phyloP scores from a whole-genome alignment of 2,113 vertebrate species.

The Orycteropus afer region DNA sequence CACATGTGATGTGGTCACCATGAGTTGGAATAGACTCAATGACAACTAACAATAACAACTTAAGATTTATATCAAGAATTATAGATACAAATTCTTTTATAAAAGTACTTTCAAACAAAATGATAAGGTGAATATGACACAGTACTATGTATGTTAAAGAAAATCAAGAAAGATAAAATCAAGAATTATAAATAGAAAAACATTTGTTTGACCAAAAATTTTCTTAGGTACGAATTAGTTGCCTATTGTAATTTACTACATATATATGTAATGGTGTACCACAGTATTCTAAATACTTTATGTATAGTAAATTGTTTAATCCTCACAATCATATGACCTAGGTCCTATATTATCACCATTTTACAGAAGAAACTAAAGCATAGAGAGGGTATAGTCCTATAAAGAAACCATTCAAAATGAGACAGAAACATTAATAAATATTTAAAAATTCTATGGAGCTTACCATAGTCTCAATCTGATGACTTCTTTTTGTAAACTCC shows the following conservation, averaged over 20 bases:
- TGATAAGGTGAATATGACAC: not conserved
- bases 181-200: not conserved
- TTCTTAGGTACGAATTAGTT: not conserved
- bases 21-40: not conserved
- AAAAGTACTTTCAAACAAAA: not conserved
- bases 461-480: conserved; percentile 80
- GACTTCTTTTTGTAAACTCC: conserved; percentile 76
- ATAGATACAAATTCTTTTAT: not conserved
- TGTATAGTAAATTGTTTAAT: not conserved
- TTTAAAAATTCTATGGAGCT: not conserved
- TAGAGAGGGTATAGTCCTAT: not conserved
- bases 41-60: not conserved
- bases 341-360: not conserved
- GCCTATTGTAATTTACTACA: not conserved
- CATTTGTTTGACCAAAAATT: not conserved
- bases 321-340: not conserved
- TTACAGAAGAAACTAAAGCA: not conserved
- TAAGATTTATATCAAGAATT: not conserved
- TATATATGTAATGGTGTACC: not conserved
- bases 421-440: conserved; percentile 2
- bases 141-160: not conserved
- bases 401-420: not conserved
- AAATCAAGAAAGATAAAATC: not conserved
- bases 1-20: not conserved
- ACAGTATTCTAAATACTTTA: conserved; percentile 30